Conservation (phyloP, 2,888 invertebrate species). For the Strigamia maritima region DNA sequence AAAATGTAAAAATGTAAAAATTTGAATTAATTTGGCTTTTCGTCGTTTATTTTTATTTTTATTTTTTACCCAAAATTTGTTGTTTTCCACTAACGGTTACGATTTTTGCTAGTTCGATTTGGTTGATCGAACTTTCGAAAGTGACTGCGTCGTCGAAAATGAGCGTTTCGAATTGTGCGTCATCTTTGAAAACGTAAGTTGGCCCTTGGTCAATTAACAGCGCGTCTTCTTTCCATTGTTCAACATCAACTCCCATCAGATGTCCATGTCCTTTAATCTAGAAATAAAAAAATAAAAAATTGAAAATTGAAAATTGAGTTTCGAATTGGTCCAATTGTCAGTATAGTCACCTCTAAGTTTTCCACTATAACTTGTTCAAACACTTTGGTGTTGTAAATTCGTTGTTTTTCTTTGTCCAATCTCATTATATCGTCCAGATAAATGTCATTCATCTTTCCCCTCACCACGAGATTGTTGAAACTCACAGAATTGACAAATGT, state of each 20-base stretch:
- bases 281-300: neutral
- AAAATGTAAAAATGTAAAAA: neutral
- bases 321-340: too few species aligned
- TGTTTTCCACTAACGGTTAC: neutral
- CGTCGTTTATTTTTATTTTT: neutral
- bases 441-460: neutral
- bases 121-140: neutral
- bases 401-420: neutral
- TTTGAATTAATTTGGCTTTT: too few species aligned
- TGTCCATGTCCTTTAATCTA: neutral
- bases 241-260: neutral
- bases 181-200: neutral
- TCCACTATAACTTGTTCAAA: neutral
- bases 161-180: neutral
- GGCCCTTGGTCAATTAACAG: neutral
- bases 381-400: neutral
- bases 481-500: neutral
- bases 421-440: neutral
- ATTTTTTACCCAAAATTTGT: neutral
- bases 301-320: neutral
- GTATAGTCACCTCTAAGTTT: neutral
- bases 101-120: neutral
- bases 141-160: neutral
- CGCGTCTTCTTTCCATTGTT: neutral
- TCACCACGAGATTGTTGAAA: neutral